Evolutionary conservation across 1,140 invertebrate genomes (phyloP).

Genomic region (Venturia canescens): DNA sequence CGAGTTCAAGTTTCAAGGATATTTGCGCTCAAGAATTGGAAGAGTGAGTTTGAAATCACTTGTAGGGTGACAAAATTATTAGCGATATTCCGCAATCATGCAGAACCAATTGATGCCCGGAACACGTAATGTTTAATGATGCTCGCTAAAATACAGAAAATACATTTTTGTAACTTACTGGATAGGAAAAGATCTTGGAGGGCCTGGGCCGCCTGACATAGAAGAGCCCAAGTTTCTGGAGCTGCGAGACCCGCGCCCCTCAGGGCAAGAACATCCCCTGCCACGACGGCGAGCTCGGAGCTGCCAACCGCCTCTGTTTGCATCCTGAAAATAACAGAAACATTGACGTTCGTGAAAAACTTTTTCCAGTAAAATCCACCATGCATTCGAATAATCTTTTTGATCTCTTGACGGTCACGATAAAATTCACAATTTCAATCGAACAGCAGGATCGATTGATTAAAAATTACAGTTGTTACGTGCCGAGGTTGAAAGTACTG

Average conservation of each 20-base stretch:
- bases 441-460: neutral
- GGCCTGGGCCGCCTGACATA: slow-evolving; percentile 81
- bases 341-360: neutral
- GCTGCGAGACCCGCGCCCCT: slow-evolving; percentile 78
- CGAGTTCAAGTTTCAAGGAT: too few relatives aligned
- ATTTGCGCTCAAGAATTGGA: too few relatives aligned
- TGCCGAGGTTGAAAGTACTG: slow-evolving; percentile 2
- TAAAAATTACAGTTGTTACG: neutral
- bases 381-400: neutral
- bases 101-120: too few relatives aligned
- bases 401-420: neutral
- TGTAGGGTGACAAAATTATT: too few relatives aligned
- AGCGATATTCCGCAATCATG: too few relatives aligned
- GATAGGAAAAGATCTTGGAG: slow-evolving; percentile 81
- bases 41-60: too few relatives aligned
- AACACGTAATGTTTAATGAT: too few relatives aligned
- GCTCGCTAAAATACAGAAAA: neutral
- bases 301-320: slow-evolving; percentile 69
- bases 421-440: neutral
- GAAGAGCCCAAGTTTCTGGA: slow-evolving; percentile 79
- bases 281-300: slow-evolving; percentile 71
- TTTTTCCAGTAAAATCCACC: neutral
- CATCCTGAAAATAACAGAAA: slow-evolving; percentile 68
- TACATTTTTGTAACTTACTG: slow-evolving; percentile 71
- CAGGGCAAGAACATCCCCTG: slow-evolving; percentile 76